Conservation (phyloP, 2,113 vertebrate species). For the Callionymus lyra region DNA sequence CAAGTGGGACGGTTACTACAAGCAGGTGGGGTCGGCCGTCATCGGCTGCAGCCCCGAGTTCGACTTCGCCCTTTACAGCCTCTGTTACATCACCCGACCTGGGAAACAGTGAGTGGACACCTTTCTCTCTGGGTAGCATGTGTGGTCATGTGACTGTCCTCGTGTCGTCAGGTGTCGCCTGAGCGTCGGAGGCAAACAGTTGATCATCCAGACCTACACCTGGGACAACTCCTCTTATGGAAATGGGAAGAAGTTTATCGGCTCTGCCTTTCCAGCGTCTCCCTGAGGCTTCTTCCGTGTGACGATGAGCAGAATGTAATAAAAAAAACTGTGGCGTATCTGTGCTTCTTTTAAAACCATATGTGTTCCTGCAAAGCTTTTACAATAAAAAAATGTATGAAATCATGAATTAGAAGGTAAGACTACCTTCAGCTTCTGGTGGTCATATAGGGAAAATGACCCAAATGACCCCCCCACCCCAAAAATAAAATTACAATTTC, state of each 20-base stretch:
- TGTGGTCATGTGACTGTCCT: not conserved
- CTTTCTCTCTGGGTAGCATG: not conserved
- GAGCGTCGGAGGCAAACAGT: conserved; percentile 72
- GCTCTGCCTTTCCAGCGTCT: conserved; percentile 72
- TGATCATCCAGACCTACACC: conserved; percentile 80
- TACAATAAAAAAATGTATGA: too few species aligned
- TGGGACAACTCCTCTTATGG: conserved; percentile 80
- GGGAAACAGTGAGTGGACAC: conserved; percentile 74
- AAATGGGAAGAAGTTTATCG: conserved; percentile 77
- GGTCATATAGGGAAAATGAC: too few species aligned
- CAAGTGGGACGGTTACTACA: conserved; percentile 82
- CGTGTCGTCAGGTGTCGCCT: conserved; percentile 72
- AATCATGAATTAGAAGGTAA: too few species aligned
- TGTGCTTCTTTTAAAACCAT: too few species aligned
- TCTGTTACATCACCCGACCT: conserved; percentile 84
- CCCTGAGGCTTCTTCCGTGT: conserved; percentile 27
- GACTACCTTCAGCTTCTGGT: too few species aligned
- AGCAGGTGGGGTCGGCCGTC: conserved; percentile 82
- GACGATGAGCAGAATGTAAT: not conserved
- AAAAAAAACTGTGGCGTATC: conserved; percentile 4
- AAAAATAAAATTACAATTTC: too few species aligned
- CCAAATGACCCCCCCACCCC: too few species aligned
- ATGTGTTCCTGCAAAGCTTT: too few species aligned
- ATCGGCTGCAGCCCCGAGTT: conserved; percentile 92
- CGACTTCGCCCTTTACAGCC: conserved; percentile 80